Conservation (phyloP, 1,140 invertebrate genomes). For the Rhopalosiphum maidis region DNA sequence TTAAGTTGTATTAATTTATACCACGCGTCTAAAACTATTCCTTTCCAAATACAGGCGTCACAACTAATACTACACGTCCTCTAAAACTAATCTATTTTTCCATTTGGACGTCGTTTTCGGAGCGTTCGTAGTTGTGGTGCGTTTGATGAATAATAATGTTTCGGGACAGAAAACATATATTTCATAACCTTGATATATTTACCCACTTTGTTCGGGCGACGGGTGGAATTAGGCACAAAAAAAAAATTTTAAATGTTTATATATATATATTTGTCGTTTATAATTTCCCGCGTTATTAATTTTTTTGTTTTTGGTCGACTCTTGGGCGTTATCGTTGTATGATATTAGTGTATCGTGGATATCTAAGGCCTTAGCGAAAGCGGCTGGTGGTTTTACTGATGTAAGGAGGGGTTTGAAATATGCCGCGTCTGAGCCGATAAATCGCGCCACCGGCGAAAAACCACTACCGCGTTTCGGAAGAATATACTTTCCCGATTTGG, state of each 20-base stretch:
- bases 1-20: not conserved
- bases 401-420: not conserved
- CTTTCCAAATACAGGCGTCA: not conserved
- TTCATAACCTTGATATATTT: not conserved
- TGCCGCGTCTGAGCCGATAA: not conserved
- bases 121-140: not conserved
- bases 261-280: not conserved
- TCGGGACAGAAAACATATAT: not conserved
- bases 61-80: not conserved
- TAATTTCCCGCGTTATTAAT: not conserved
- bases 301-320: not conserved
- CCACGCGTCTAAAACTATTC: not conserved
- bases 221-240: not conserved
- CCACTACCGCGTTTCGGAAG: not conserved
- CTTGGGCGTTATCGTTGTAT: not conserved
- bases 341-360: not conserved
- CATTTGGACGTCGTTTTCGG: not conserved
- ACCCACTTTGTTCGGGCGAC: not conserved
- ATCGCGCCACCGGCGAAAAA: slow-evolving; percentile 20
- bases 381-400: not conserved
- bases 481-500: slow-evolving; percentile 25
- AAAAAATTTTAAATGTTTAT: not conserved
- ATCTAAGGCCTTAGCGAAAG: not conserved
- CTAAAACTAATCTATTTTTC: not conserved
- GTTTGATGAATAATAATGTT: slow-evolving; percentile 1